A percentile compares a stretch with the other conserved stretches of the same genome.
These are phyloP conservation scores for Drosophila sechellia DNA, from an alignment of 1,140 invertebrate species.

Conservation along the genomic window DNA sequence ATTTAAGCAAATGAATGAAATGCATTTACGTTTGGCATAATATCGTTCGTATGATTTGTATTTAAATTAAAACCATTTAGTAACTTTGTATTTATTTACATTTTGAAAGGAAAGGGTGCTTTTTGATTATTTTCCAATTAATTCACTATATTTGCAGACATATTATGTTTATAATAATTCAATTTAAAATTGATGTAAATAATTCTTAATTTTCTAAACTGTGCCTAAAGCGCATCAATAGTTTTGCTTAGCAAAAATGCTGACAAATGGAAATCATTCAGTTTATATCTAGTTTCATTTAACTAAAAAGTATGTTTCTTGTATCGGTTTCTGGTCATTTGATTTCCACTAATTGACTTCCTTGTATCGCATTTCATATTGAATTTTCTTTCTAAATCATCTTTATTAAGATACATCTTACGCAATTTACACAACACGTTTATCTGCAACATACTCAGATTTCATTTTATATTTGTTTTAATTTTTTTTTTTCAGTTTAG, in stretches of 20 bases:
- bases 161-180: neutral
- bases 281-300: neutral
- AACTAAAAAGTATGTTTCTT: neutral
- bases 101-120: neutral
- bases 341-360: neutral
- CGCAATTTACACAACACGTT: neutral
- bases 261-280: neutral
- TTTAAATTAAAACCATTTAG: neutral
- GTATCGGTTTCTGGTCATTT: too few relatives aligned
- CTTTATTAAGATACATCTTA: neutral
- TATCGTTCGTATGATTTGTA: neutral
- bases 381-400: neutral
- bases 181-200: too few relatives aligned
- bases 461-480: neutral
- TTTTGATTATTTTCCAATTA: neutral
- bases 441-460: neutral
- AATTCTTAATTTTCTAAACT: too few relatives aligned
- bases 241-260: too few relatives aligned
- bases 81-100: neutral
- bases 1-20: slow-evolving; percentile 1
- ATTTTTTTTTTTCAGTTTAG: too few relatives aligned
- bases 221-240: too few relatives aligned
- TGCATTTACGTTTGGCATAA: neutral
- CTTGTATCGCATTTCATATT: neutral
- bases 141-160: neutral